Base-by-base conservation (phyloP, 2,797 vertebrate genomes). In the Acridotheres tristis region DNA sequence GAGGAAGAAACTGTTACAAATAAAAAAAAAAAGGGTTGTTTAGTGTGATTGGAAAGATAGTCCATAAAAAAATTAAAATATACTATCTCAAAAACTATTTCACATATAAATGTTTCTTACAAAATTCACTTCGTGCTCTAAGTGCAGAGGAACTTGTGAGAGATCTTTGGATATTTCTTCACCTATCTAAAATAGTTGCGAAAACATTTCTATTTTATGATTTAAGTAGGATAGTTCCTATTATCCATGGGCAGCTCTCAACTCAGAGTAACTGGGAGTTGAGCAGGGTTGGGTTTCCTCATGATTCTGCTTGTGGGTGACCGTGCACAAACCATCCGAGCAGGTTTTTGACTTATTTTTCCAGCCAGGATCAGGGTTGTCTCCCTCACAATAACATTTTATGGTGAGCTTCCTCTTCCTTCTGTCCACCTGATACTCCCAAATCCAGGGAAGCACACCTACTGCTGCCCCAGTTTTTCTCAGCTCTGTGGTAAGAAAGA, bases 11-110 rank as follows among this genome's bases (percentile, higher is more conserved):
- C 19, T 58, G 34, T 48, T 73, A 45, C 23, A 54, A 67, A 55
- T 55, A 6, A 57, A 59, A 55, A 98, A 55, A 98, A 81, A 81
- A 97, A 98, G 97, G 96, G 97, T 97, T 23, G 90, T 98, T 85
- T 97, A 97, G 94, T 99, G 98, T 93, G 97, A 94, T 73, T 98
- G 97, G 98, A 96, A 97, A 98, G 97, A 97, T 97, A 92, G 21
- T 87, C 65, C 5, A 45, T 50, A 11, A 30, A 55, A 43, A 30
- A 68, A 27, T 14, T n/a, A 12, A 29, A 58, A 25, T 5, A 8
- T 3, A 7, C 3, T 8, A 10, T 58, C 51, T 85, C 13, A 68
- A 32, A 55, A 84, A 26, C 8, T 45, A 61, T 75, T 88, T 79
- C 27, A 59, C n/a, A 42, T 8, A 23, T 8, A 48, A 54, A 9